Conservation (phyloP, 2,888 invertebrate genomes). For the Hesperia comma region DNA sequence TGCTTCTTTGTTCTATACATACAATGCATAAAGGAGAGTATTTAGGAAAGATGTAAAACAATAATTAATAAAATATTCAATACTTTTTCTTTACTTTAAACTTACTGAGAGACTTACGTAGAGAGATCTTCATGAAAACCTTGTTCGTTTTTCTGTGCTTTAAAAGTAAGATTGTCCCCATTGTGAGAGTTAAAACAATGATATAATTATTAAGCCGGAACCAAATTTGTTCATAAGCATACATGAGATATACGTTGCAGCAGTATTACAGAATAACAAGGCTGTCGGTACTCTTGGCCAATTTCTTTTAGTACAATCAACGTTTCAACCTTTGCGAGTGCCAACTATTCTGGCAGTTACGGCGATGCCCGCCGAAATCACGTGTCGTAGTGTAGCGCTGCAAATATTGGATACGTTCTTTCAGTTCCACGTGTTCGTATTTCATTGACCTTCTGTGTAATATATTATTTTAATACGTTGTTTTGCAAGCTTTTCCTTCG, state of each 20-base stretch:
- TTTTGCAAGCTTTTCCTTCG: neutral
- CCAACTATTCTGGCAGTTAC: slow-evolving; percentile 38
- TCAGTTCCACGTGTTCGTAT: slow-evolving; percentile 55
- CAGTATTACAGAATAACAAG: slow-evolving; percentile 32
- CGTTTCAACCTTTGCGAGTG: slow-evolving; percentile 36
- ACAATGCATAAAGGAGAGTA: too few species aligned
- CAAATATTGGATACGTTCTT: slow-evolving; percentile 8
- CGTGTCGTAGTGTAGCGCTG: slow-evolving; percentile 18
- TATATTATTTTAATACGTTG: slow-evolving; percentile 36
- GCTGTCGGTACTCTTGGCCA: slow-evolving; percentile 32
- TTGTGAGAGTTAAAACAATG: too few species aligned
- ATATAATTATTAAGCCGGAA: neutral
- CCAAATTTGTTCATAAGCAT: neutral
- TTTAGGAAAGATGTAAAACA: too few species aligned
- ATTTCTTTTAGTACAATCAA: slow-evolving; percentile 35
- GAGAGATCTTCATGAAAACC: too few species aligned
- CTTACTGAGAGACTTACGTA: too few species aligned
- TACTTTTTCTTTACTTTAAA: too few species aligned
- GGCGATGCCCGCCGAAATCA: slow-evolving; percentile 26
- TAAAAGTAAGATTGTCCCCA: too few species aligned
- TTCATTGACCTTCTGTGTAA: slow-evolving; percentile 56
- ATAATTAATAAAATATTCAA: too few species aligned
- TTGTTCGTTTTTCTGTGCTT: too few species aligned
- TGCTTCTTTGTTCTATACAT: too few species aligned
- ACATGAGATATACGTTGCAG: slow-evolving; percentile 10